Conservation (phyloP, 2,113 vertebrate genomes). For the Ramphastos sulfuratus region DNA sequence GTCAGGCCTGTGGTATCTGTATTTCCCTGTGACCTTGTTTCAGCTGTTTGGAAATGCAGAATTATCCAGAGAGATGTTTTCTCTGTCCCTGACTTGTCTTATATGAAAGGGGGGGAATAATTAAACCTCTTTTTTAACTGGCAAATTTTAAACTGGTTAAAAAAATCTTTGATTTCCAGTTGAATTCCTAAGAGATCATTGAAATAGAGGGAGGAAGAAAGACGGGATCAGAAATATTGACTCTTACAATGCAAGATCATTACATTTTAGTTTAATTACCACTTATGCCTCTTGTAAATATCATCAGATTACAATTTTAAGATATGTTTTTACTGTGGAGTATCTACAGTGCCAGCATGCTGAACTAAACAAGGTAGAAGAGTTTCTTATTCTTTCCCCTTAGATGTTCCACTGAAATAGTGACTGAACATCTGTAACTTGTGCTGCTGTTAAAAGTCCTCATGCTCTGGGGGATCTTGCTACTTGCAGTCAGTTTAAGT, state of each 20-base stretch:
- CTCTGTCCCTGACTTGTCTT: background rate
- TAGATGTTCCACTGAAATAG: background rate
- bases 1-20: background rate
- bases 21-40: background rate
- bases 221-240: background rate
- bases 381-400: background rate
- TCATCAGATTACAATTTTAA: background rate
- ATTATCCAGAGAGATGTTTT: background rate
- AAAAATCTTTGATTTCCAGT: background rate
- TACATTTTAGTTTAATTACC: background rate
- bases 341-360: background rate
- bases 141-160: background rate
- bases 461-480: background rate
- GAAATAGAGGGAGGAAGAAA: background rate
- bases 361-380: background rate
- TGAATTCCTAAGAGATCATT: background rate
- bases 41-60: background rate
- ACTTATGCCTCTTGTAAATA: background rate
- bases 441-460: background rate
- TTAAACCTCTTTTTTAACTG: background rate
- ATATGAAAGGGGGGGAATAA: background rate
- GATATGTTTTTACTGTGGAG: background rate
- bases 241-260: background rate
- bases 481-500: conserved; percentile 5
- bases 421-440: background rate